Evolutionary conservation across 2,113 vertebrate genomes (phyloP).

Genomic region (Paracyprichromis sp.): DNA sequence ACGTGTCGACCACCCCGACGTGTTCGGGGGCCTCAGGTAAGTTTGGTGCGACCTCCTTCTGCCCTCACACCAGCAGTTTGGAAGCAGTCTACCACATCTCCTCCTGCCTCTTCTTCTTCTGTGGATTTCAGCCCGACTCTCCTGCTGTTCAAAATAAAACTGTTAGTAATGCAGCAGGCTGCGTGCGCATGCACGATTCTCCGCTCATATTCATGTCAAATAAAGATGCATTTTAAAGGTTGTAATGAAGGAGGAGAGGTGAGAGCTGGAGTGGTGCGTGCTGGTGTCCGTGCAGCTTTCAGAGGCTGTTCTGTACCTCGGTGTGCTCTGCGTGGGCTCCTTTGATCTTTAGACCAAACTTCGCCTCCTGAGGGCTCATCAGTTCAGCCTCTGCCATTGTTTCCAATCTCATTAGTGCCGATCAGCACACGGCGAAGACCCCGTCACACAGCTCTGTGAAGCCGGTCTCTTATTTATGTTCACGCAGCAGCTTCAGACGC

Average conservation of each 20-base stretch:
- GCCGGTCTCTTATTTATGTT: neutral
- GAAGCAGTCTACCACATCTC: rapidly evolving
- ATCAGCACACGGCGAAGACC: neutral
- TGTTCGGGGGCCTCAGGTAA: neutral
- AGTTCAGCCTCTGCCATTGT: neutral
- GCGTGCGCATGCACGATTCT: neutral
- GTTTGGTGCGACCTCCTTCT: neutral
- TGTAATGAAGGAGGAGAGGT: neutral
- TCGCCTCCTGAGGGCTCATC: neutral
- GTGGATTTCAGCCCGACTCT: neutral
- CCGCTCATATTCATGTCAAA: neutral
- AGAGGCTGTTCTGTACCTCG: neutral
- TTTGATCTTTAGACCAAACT: neutral
- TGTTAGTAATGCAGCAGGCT: neutral
- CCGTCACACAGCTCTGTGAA: neutral
- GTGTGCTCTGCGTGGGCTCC: neutral
- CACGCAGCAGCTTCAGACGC: neutral
- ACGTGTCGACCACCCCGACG: neutral
- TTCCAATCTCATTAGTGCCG: neutral
- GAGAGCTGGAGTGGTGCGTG: neutral
- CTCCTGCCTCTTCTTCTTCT: neutral
- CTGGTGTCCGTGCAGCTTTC: neutral
- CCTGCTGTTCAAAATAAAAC: neutral
- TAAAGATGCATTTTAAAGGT: neutral
- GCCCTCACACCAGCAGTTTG: neutral